phyloP scores from a whole-genome alignment of 2,797 vertebrate genomes.

The Agapornis canus region DNA sequence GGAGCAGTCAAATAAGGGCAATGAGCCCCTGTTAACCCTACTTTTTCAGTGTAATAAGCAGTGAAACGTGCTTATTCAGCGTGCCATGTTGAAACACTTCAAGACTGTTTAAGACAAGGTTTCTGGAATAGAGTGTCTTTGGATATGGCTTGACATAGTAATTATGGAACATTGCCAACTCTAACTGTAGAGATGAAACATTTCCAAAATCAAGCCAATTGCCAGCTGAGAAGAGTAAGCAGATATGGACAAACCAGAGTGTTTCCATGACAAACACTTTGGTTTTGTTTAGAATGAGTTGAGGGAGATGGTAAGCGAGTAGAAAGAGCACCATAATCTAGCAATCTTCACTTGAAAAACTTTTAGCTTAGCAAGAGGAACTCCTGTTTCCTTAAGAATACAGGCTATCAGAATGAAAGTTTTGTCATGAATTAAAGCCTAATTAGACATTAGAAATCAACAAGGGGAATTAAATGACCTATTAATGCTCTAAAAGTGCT shows the following conservation, averaged over 20 bases:
- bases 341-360: background rate
- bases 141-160: background rate
- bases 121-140: background rate
- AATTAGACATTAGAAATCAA: conserved; percentile 41
- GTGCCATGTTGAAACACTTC: background rate
- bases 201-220: background rate
- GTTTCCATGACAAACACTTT: background rate
- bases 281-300: background rate
- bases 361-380: background rate
- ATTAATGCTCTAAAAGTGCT: background rate
- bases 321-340: background rate
- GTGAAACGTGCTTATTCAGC: background rate
- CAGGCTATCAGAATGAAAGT: background rate
- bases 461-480: background rate
- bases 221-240: background rate
- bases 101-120: background rate
- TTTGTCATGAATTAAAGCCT: conserved; percentile 18
- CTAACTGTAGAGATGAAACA: background rate
- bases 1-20: background rate
- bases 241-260: background rate
- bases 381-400: background rate
- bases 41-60: background rate
- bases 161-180: background rate
- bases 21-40: background rate
- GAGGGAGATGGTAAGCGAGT: background rate